phyloP scores from a whole-genome alignment of 2,888 invertebrate species.

The Aleiodes alternator region DNA sequence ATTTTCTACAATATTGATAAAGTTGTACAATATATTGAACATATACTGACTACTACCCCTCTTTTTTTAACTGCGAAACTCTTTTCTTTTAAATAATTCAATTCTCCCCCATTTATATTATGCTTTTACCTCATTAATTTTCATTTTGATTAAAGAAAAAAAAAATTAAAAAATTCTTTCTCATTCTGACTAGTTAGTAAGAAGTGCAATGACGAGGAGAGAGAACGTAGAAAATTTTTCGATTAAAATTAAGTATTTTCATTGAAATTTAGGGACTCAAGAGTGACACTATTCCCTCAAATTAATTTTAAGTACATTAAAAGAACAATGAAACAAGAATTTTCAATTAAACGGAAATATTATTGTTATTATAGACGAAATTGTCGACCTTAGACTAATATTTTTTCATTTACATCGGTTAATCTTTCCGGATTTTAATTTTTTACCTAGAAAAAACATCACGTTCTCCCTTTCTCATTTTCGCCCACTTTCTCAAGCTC shows the following conservation, averaged over 20 bases:
- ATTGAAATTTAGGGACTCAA: background rate
- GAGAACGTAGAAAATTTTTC: conserved; percentile 17
- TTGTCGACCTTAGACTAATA: conserved; percentile 29
- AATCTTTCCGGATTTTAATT: background rate
- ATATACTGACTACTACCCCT: conserved; percentile 41
- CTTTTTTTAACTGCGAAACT: conserved; percentile 1
- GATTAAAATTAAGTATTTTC: background rate
- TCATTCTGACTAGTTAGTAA: conserved; percentile 25
- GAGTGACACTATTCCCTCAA: background rate
- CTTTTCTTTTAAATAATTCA: conserved; percentile 30
- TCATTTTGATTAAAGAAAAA: background rate
- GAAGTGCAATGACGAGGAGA: conserved; percentile 7
- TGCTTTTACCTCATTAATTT: background rate
- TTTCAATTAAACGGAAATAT: background rate
- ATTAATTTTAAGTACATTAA: conserved; percentile 5
- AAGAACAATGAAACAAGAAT: background rate
- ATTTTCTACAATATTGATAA: conserved; percentile 45
- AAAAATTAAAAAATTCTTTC: background rate
- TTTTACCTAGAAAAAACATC: conserved; percentile 47
- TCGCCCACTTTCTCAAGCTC: conserved; percentile 41
- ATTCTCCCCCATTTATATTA: background rate
- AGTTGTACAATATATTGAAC: conserved; percentile 59
- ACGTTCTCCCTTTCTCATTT: conserved; percentile 37
- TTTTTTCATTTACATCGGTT: conserved; percentile 7
- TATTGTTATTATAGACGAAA: background rate